phyloP scores from a whole-genome alignment of 2,888 invertebrate genomes.

The Brachypterus glaber region DNA sequence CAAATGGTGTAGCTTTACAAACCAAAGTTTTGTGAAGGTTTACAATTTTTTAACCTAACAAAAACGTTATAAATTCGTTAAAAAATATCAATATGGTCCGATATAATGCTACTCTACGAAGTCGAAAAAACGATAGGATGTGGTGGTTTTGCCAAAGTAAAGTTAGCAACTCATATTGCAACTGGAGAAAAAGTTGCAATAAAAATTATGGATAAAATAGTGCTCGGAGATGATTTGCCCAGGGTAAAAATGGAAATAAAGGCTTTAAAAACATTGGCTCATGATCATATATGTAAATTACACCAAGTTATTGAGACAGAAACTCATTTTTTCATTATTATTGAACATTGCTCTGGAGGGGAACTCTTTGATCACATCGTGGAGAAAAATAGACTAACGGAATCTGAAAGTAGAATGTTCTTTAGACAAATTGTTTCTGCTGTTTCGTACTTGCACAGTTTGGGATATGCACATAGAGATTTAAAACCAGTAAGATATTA shows the following conservation, averaged over 20 bases:
- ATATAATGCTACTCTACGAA: conserved; percentile 48
- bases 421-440: conserved; percentile 72
- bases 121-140: conserved; percentile 61
- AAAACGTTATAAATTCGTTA: too few species aligned
- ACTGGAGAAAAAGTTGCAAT: conserved; percentile 75
- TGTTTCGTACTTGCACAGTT: conserved; percentile 64
- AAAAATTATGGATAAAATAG: conserved; percentile 70
- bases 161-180: conserved; percentile 64
- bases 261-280: conserved; percentile 59
- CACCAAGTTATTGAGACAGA: conserved; percentile 72
- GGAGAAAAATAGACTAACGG: conserved; percentile 58
- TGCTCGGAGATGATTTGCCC: conserved; percentile 62
- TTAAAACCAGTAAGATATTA: conserved; percentile 62
- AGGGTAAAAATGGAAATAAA: conserved; percentile 63
- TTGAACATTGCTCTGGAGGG: conserved; percentile 76
- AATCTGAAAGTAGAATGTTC: conserved; percentile 63
- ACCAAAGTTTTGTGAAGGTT: too few species aligned
- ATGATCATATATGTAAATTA: conserved; percentile 67
- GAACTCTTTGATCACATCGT: conserved; percentile 81
- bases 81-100: conserved; percentile 48
- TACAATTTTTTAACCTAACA: conserved; percentile 4
- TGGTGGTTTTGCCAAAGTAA: conserved; percentile 77
- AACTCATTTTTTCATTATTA: conserved; percentile 63
- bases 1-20: too few species aligned
- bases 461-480: conserved; percentile 72